Base-by-base conservation (phyloP, 2,888 invertebrate genomes). In the Nomada goodeniana region DNA sequence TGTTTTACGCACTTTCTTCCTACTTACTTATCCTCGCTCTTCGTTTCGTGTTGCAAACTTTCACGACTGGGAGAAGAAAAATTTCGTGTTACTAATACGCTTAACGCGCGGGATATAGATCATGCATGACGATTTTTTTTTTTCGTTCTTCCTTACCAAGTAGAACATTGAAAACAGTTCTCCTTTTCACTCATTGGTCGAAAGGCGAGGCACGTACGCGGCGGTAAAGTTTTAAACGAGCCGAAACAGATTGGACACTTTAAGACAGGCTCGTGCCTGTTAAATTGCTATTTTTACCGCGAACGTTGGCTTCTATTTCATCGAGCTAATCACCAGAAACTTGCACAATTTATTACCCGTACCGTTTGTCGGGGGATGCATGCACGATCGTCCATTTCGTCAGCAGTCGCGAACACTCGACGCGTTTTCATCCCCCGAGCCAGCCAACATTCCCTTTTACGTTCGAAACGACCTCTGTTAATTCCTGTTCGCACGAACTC, bases 251-350 rank as follows among this genome's bases (percentile, higher is more conserved):
- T 81, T 82, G 84, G 82, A 86, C 86, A 86, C 80, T 84, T 60
- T 67, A 67, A 79, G 82, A 70, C 75, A 76, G 60, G 75, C 83
- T 88, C 82, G 87, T 88, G 82, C 86, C 78, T 47, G 78, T 52
- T 83, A 80, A 80, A 79, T 84, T 61, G 80, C 85, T 88, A 88
- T 85, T 88, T 83, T 78, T 79, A 85, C 55, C 81, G 59, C 72
- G 76, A 86, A 86, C 78, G 77, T 75, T 84, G 60, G 71, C 79
- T 78, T 74, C 73, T 73, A 76, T 82, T 85, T 81, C 80, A 70
- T 67, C 71, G 73, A 75, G 47, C 76, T 85, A 86, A 88, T 86
- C 88, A 74, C 57, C 70, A 52, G 80, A 70, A 88, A 87, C 80
- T 86, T 80, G 86, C 47, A 67, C 86, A 70, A 87, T 85, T 79